These are phyloP conservation scores for Kryptolebias ocellatus DNA, from an alignment of 2,797 vertebrate species.

Conservation along the genomic window DNA sequence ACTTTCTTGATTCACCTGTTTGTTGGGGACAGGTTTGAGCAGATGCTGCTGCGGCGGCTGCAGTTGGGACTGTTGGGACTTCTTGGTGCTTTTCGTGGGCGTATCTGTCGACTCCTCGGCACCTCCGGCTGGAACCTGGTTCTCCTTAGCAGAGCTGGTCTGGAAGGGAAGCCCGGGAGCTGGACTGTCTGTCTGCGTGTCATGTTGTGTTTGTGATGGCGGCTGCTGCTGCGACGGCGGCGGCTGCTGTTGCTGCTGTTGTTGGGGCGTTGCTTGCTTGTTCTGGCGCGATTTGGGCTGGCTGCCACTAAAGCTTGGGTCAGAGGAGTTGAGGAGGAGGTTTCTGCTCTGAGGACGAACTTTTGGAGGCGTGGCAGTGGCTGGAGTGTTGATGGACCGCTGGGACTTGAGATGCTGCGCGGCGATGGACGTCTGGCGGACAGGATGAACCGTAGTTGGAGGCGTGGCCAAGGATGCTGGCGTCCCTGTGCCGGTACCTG, in stretches of 20 bases:
- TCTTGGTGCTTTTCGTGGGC: conserved; percentile 79
- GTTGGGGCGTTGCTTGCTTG: conserved; percentile 49
- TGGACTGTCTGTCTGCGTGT: conserved; percentile 83
- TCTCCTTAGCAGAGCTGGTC: conserved; percentile 80
- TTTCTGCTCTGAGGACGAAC: conserved; percentile 93
- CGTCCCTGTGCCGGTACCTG: conserved; percentile 79
- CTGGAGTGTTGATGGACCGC: conserved; percentile 87
- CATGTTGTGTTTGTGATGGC: conserved; percentile 34
- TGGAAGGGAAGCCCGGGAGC: conserved; percentile 86
- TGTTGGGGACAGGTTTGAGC: conserved; percentile 89
- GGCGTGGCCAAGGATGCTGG: conserved; percentile 89
- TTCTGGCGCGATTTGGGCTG: conserved; percentile 64
- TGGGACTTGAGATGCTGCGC: conserved; percentile 84
- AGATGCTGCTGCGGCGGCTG: conserved; percentile 81
- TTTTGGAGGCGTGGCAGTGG: conserved; percentile 81
- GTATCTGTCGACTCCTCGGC: conserved; percentile 73
- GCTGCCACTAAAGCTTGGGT: conserved; percentile 83
- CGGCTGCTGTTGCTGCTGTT: conserved; percentile 24
- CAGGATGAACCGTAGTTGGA: conserved; percentile 80
- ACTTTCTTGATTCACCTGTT: conserved; percentile 81
- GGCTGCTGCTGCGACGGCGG: background rate
- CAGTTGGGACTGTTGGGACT: conserved; percentile 71
- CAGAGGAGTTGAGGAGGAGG: conserved; percentile 88
- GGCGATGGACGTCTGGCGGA: conserved; percentile 79
- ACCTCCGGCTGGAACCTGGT: conserved; percentile 64